Base-by-base conservation (phyloP, 2,113 vertebrate species). In the Ammodytes marinus region DNA sequence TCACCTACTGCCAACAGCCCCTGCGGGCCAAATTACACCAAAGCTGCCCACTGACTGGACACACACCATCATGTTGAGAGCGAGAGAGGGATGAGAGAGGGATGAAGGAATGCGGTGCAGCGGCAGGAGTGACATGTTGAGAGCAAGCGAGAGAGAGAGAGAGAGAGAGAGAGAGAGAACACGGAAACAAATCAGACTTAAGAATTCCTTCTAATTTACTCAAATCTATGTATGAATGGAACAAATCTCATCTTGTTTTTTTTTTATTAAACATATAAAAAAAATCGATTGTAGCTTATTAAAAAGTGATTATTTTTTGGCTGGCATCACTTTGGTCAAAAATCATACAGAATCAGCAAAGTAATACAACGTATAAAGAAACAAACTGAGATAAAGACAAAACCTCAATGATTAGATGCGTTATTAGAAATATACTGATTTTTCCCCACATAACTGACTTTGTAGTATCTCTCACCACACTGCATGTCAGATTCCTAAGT, bases 21-120 rank as follows among this genome's bases (percentile, higher is more conserved):
- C 86, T 82, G 70, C 83, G 87, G 88, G 86, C 90, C 88, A 91
- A 93, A 94, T 91, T 90, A 93, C 82, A 91, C 84, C 85, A 73
- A 85, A 68, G 80, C 89, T 93, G 85, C 85, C 91, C 86, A 89
- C 80, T 88, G 86, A 91, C 85, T 86, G 87, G 77, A 90, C 91
- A 92, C 70, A 86, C 78, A 66, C 76, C 86, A 88, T 83, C 88
- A 80, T 80, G 72, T 85, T 82, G 82, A 85, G 87, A 76, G 77
- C 12, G 74, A 82, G 85, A 80, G 63, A 6, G 3, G 70, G 77
- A 80, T 74, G 82, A 76, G 65, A 71, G 58, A 83, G 70, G 79
- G 81, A 81, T 87, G 75, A 82, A 59, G 79, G 85, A 84, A 81
- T 49, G 15, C 68, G 82, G 61, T 10, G 5, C 59, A 83, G 69